Percentiles rank a stretch among this genome's conserved stretches.
Conservation (phyloP, 2,888 invertebrate genomes). For the Tipula helvola region DNA sequence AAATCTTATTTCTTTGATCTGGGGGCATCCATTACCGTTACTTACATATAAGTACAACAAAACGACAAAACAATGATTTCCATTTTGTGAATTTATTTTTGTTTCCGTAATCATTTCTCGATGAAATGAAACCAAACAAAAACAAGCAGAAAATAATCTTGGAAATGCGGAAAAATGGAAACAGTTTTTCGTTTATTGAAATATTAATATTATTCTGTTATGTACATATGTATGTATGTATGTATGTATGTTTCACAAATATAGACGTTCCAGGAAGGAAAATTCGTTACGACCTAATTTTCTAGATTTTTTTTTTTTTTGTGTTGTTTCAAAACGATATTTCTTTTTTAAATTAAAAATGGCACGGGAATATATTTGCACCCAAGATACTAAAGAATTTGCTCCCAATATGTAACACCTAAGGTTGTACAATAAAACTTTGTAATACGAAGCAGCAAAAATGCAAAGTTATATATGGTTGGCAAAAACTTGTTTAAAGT, state of each 20-base stretch:
- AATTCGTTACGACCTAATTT: neutral
- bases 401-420: too few relatives aligned
- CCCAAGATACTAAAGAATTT: too few relatives aligned
- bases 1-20: neutral
- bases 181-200: too few relatives aligned
- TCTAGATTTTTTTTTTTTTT: neutral
- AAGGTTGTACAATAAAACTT: too few relatives aligned
- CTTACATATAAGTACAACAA: neutral
- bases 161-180: neutral
- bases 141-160: neutral
- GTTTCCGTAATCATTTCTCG: neutral
- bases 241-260: neutral
- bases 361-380: too few relatives aligned
- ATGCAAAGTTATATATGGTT: neutral
- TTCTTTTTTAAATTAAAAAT: too few relatives aligned
- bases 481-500: neutral
- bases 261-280: neutral
- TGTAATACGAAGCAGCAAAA: neutral
- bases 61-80: neutral
- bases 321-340: neutral
- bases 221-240: neutral
- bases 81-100: neutral
- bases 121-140: too few relatives aligned
- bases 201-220: too few relatives aligned
- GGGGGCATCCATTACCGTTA: neutral